These are phyloP conservation scores for Alviniconcha strummeri DNA, from an alignment of 2,888 invertebrate genomes.

Conservation along the genomic window DNA sequence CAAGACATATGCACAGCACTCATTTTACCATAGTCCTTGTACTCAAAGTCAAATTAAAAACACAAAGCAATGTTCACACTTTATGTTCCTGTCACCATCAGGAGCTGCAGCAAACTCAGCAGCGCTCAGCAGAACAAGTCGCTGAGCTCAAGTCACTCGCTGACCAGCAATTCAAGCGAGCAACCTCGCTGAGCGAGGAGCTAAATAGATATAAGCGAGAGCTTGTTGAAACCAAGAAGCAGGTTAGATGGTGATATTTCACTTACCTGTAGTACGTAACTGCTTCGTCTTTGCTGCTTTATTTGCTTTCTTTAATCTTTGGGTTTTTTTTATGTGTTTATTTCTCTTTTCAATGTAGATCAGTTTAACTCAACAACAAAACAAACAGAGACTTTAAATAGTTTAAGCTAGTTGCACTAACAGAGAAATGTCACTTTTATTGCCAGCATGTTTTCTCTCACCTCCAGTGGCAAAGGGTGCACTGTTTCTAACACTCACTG, in stretches of 20 bases:
- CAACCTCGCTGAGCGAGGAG: slow-evolving; percentile 64
- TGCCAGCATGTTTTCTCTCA: no score
- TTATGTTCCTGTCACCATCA: slow-evolving; percentile 36
- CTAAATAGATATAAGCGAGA: slow-evolving; percentile 58
- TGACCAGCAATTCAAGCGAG: slow-evolving; percentile 66
- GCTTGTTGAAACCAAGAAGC: slow-evolving; percentile 45
- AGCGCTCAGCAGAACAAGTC: slow-evolving; percentile 59
- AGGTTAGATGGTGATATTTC: slow-evolving; percentile 40
- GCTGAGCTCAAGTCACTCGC: slow-evolving; percentile 66
- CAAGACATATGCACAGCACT: no score
- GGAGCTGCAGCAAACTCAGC: slow-evolving; percentile 64
- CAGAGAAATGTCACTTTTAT: no score
- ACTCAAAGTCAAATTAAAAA: no score
- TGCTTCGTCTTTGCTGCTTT: background rate
- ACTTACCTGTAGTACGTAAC: background rate
- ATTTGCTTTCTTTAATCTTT: background rate
- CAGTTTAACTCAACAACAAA: no score
- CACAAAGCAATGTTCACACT: no score
- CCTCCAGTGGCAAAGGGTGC: no score
- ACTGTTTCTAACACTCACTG: no score
- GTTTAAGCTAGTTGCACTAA: no score
- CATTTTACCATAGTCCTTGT: no score
- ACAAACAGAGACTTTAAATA: no score
- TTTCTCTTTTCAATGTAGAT: background rate
- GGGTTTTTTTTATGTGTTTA: background rate